These are phyloP conservation scores for Andrena chrysosceles DNA, from an alignment of 2,888 invertebrate genomes.

Conservation along the genomic window DNA sequence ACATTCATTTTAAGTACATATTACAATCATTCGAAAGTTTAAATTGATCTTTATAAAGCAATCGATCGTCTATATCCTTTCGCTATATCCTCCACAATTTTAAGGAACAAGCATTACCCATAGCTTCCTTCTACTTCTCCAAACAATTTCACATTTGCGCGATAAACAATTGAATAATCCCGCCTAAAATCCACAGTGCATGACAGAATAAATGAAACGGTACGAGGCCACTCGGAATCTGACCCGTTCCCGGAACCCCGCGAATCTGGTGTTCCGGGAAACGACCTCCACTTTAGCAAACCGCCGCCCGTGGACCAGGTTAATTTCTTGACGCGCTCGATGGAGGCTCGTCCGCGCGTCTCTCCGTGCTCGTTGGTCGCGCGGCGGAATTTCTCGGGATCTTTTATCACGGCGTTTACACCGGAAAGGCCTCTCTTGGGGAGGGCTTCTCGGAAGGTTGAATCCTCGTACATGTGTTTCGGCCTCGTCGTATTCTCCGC, in stretches of 20 bases:
- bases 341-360: not conserved
- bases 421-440: conserved; percentile 33
- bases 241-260: conserved; percentile 2
- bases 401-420: conserved; percentile 58
- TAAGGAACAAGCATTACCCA: too few relatives aligned
- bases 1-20: too few relatives aligned
- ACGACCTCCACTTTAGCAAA: not conserved
- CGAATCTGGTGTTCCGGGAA: conserved; percentile 1
- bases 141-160: too few relatives aligned
- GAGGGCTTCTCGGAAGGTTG: conserved; percentile 55
- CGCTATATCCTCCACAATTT: too few relatives aligned
- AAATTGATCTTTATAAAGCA: too few relatives aligned
- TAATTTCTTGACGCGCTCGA: conserved; percentile 16
- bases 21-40: too few relatives aligned
- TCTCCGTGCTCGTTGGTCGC: not conserved
- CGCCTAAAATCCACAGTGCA: not conserved
- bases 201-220: not conserved
- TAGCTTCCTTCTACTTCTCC: too few relatives aligned
- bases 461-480: conserved; percentile 58
- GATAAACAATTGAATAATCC: not conserved
- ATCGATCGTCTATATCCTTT: too few relatives aligned
- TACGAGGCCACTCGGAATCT: not conserved
- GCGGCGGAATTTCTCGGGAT: conserved; percentile 39
- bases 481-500: conserved; percentile 51
- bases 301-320: not conserved